Base-by-base conservation (phyloP, 2,113 vertebrate genomes). In the Dicerorhinus sumatrensis region DNA sequence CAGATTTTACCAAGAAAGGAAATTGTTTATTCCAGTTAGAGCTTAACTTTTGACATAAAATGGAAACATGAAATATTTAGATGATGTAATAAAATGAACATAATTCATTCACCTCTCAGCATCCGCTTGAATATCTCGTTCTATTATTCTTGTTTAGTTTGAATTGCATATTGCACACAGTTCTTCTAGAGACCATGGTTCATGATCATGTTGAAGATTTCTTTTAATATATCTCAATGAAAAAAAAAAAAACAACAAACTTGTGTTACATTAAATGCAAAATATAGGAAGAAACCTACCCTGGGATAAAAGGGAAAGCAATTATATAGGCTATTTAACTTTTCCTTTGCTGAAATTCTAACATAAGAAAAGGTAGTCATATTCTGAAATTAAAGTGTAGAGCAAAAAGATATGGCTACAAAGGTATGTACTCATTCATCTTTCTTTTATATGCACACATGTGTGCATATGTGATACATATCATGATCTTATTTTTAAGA, bases 61-160 rank as follows among this genome's bases (percentile, higher is more conserved):
- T 67, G 18, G 75, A 96, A 96, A 97, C 17, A 94, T 36, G 5
- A 96, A 95, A 92, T 94, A 29, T 39, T 96, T 88, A 46, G 75
- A 5, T 91, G 3, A 21, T 93, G 36, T 92, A 70, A 92, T 95
- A 77, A 98, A 96, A 95, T 89, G 86, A 96, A 21, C 7, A 69
- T 85, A 51, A 94, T 95, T 83, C 65, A 33, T 94, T 97, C 13
- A 31, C 12, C 33, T 96, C 80, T 87, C 4, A 5, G 48, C 70
- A 80, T 48, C 25, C 0, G 86, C n/a, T 58, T 73, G 77, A 96
- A 97, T 82, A 46, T 0, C 11, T 93, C 20, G 54, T 36, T 80
- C 81, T 80, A 70, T 81, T 67, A 29, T 67, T 97, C 89, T 97
- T 85, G 21, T 88, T 91, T 9, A 89, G 3, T 77, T 91, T 98